Percentiles rank a stretch among this genome's conserved stretches.
These are phyloP conservation scores for Pandemis corylana DNA, from an alignment of 2,888 invertebrate genomes.

Conservation along the genomic window DNA sequence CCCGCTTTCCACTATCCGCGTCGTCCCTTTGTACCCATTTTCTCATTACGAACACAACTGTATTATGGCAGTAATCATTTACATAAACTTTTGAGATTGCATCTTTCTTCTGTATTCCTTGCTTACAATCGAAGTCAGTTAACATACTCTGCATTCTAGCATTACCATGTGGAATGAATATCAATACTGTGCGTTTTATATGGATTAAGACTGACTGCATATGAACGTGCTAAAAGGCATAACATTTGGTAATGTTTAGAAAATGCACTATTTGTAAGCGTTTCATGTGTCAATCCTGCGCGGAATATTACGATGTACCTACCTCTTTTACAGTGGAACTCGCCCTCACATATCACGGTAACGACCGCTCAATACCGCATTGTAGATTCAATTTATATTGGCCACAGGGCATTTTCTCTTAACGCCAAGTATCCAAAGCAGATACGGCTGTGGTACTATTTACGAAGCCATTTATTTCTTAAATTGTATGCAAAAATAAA, in stretches of 20 bases:
- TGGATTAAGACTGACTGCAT: not conserved
- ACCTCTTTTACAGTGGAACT: conserved; percentile 48
- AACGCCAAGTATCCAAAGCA: conserved; percentile 46
- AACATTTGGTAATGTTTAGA: not conserved
- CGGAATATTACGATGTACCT: conserved; percentile 45
- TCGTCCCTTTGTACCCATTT: conserved; percentile 13
- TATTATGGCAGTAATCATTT: not conserved
- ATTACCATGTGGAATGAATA: not conserved
- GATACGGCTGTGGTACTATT: conserved; percentile 54
- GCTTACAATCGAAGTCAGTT: not conserved
- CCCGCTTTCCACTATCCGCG: conserved; percentile 23
- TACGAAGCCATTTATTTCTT: conserved; percentile 65
- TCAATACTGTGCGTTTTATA: not conserved
- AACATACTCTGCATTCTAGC: not conserved
- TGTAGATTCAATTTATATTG: conserved; percentile 75
- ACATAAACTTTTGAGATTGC: conserved; percentile 1
- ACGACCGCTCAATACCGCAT: conserved; percentile 71
- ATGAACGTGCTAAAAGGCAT: not conserved
- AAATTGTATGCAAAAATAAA: conserved; percentile 55
- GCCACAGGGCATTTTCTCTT: conserved; percentile 71
- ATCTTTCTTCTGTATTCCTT: not conserved
- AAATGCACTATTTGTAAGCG: conserved; percentile 30
- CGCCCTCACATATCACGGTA: conserved; percentile 69
- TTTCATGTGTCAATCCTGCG: conserved; percentile 47
- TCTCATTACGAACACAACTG: not conserved